These are phyloP conservation scores for Bradypodion pumilum DNA, from an alignment of 2,797 vertebrate genomes.

Conservation along the genomic window DNA sequence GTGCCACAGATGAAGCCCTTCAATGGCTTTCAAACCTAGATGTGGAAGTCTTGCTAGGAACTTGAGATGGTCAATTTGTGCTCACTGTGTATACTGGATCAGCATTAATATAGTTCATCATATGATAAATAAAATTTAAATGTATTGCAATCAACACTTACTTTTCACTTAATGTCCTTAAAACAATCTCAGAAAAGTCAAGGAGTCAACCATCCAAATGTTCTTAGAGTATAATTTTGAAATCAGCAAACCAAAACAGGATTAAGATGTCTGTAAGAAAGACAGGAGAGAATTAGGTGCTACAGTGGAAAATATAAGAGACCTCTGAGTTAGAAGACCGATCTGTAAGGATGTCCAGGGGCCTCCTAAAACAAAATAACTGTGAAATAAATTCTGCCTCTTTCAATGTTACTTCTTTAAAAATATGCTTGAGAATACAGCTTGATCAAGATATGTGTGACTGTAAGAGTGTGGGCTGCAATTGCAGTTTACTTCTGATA, in stretches of 20 bases:
- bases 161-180: neutral
- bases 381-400: neutral
- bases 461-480: neutral
- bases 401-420: neutral
- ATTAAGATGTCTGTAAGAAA: neutral
- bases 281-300: conserved; percentile 3
- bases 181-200: conserved; percentile 1
- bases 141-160: neutral
- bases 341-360: neutral
- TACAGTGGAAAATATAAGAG: neutral
- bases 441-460: neutral
- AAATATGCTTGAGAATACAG: neutral
- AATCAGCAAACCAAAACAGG: conserved; percentile 2
- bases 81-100: too few species aligned
- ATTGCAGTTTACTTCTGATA: neutral
- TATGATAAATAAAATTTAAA: too few species aligned
- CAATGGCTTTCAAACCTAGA: too few species aligned
- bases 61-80: too few species aligned
- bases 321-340: neutral
- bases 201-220: neutral
- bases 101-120: too few species aligned
- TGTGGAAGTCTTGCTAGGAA: too few species aligned
- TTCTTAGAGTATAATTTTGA: conserved; percentile 2
- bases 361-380: neutral
- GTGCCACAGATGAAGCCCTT: too few species aligned